phyloP scores from a whole-genome alignment of 2,888 invertebrate species.

The Sphaerophoria taeniata region DNA sequence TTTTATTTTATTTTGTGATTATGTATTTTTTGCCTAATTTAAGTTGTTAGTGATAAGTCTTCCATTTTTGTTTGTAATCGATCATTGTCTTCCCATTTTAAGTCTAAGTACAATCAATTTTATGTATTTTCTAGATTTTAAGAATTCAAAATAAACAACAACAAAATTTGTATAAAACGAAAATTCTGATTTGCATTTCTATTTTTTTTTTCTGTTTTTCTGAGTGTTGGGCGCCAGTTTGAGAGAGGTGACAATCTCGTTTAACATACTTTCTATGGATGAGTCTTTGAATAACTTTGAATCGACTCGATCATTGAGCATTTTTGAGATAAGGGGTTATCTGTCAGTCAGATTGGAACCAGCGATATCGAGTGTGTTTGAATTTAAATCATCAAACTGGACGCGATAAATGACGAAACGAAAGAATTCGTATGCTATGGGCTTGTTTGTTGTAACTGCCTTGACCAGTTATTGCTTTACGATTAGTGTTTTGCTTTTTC shows the following conservation, averaged over 20 bases:
- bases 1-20: constrained; percentile 57
- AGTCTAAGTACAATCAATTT: neutral
- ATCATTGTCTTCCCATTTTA: constrained; percentile 80
- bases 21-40: constrained; percentile 28
- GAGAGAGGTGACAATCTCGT: constrained; percentile 29
- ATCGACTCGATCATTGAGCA: constrained; percentile 14
- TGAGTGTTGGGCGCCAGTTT: constrained; percentile 7
- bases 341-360: constrained; percentile 51
- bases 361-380: constrained; percentile 34
- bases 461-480: constrained; percentile 9
- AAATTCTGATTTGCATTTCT: constrained; percentile 49
- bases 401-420: constrained; percentile 4
- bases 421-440: constrained; percentile 34
- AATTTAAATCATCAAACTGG: neutral
- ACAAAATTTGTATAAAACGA: constrained; percentile 49
- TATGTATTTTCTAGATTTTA: constrained; percentile 69
- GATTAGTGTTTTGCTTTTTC: constrained; percentile 15
- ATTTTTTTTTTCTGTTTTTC: constrained; percentile 4
- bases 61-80: constrained; percentile 58
- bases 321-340: constrained; percentile 62
- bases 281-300: neutral
- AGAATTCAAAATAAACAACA: constrained; percentile 43
- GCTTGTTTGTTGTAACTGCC: neutral
- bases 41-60: constrained; percentile 35
- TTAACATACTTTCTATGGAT: constrained; percentile 54